These are phyloP conservation scores for Ypsolopha scabrella DNA, from an alignment of 2,888 invertebrate genomes.

Conservation along the genomic window DNA sequence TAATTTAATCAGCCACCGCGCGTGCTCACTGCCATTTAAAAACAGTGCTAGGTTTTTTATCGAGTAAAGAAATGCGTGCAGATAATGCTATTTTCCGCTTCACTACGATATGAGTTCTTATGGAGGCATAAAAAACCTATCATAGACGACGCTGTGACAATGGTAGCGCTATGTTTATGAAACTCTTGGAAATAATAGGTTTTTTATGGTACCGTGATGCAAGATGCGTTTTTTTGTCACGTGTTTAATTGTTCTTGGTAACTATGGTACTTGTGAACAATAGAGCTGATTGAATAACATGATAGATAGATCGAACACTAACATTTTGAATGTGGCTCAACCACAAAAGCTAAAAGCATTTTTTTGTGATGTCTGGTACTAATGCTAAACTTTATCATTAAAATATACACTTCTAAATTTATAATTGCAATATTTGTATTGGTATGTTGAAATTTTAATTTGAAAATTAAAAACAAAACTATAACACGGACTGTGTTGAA, in stretches of 20 bases:
- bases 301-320: not conserved
- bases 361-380: too few species aligned
- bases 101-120: conserved; percentile 9
- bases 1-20: conserved; percentile 38
- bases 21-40: conserved; percentile 28
- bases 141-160: not conserved
- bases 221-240: not conserved
- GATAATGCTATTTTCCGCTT: conserved; percentile 48
- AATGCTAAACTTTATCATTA: too few species aligned
- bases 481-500: too few species aligned
- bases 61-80: conserved; percentile 44
- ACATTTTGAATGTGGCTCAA: not conserved
- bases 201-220: not conserved
- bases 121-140: not conserved
- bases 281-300: not conserved
- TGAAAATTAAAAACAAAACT: too few species aligned
- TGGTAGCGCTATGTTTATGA: conserved; percentile 1
- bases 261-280: not conserved
- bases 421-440: too few species aligned
- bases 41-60: conserved; percentile 11
- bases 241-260: not conserved
- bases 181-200: not conserved
- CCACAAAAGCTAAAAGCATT: too few species aligned
- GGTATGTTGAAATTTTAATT: too few species aligned
- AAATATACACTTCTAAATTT: too few species aligned